Evolutionary conservation across 2,888 invertebrate genomes (phyloP), one percentile per base, ranked within the genome.

Genomic region (Sarcophaga rosellei): DNA sequence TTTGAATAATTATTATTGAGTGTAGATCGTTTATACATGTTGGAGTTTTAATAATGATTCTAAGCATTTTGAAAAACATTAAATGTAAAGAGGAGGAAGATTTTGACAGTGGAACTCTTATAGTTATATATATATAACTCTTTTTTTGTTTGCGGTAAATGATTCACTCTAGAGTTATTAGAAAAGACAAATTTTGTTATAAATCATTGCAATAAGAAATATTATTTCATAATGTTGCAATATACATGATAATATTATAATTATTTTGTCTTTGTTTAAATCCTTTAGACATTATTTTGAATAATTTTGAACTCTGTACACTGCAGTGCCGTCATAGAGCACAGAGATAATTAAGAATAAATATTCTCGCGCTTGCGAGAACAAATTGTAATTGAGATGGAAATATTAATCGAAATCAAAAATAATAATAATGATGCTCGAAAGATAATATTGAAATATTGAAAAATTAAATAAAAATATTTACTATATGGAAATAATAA

Each of bases 1-100:
- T 84, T 84, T 76, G 70, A 68, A 15, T 72, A 61, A 70, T 70
- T 70, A 70, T 65, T 65, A 80, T 80, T 79, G 45, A 84, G 63
- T 35, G 59, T n/a, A 73, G 11, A 74, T 77, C 25, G 47, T 53
- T 68, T 73, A 17, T 53, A 53, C 21, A 63, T 53, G 62, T 35
- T 2, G 1, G 35, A 6, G 35, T 35, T 6, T 35, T 35, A 35
- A 35, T 35, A 2, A 35, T 35, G 6, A 35, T 35, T 35, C 8
- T 35, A 35, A 35, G 35, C 35, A 35, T 35, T 35, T 66, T 17
- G 35, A 65, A 44, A 35, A 35, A 15, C 23, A 44, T 12, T 66
- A n/a, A 10, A 35, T 3, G 0, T 35, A 35, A 35, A 35, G 8
- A 35, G 35, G 35, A 35, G 35, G 8, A 10, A 35, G 35, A 6